Conservation (phyloP, 2,113 vertebrate species). For the Albula glossodonta region DNA sequence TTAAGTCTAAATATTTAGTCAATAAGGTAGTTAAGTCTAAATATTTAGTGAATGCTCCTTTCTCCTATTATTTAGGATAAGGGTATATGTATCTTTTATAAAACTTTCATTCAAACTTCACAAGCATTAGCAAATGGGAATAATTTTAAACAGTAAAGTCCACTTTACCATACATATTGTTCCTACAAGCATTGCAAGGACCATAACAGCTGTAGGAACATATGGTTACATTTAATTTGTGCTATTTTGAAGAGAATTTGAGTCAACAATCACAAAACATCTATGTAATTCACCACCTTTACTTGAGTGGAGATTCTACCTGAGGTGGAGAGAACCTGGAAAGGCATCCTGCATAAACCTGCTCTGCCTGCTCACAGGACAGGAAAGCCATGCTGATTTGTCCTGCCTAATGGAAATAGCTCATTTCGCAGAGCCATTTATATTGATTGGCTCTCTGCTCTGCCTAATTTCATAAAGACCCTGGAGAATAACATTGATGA, state of each 20-base stretch:
- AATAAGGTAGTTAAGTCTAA: too few relatives aligned
- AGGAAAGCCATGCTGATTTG: conserved; percentile 8
- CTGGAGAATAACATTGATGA: too few relatives aligned
- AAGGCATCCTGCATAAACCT: background rate
- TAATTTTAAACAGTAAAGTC: too few relatives aligned
- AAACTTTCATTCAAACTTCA: too few relatives aligned
- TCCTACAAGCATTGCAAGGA: background rate
- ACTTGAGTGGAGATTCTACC: too few relatives aligned
- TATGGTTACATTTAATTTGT: background rate
- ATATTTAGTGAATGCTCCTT: too few relatives aligned
- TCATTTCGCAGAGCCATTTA: conserved; percentile 19
- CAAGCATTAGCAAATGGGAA: too few relatives aligned
- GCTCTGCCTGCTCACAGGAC: background rate
- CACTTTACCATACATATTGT: background rate
- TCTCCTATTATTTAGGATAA: too few relatives aligned
- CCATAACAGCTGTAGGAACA: background rate
- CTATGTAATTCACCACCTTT: too few relatives aligned
- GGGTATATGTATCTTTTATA: too few relatives aligned
- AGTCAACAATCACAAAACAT: background rate
- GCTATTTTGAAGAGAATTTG: background rate
- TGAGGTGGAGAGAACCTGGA: conserved; percentile 35
- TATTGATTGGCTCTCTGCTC: conserved; percentile 34
- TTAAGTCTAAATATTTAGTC: too few relatives aligned
- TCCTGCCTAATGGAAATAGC: conserved; percentile 3
- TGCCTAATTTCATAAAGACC: too few relatives aligned